Percentiles rank a stretch among this genome's conserved stretches.
These are phyloP conservation scores for Therioaphis trifolii DNA, from an alignment of 2,888 invertebrate species.

Conservation along the genomic window DNA sequence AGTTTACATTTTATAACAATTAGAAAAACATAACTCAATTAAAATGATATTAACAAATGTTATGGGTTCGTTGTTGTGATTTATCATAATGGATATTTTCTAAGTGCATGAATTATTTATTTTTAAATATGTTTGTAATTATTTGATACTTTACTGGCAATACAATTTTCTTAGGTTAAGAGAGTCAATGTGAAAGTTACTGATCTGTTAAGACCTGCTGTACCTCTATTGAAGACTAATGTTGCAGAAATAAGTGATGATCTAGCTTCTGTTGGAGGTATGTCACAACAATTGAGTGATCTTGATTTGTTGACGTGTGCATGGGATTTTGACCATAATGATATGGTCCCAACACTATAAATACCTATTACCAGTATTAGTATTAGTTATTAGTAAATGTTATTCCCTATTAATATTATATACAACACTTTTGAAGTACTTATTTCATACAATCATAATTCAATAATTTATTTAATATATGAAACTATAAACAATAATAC, in stretches of 20 bases:
- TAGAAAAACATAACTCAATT: too few relatives aligned
- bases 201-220: conserved; percentile 77
- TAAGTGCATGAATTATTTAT: not conserved
- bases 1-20: too few relatives aligned
- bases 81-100: too few relatives aligned
- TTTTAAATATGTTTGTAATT: not conserved
- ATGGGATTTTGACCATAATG: conserved; percentile 64
- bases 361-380: conserved; percentile 43
- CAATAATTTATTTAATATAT: conserved; percentile 1
- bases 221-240: conserved; percentile 75
- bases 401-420: conserved; percentile 7
- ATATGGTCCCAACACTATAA: conserved; percentile 25
- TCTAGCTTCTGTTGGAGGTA: conserved; percentile 65
- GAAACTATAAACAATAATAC: conserved; percentile 7
- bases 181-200: conserved; percentile 67
- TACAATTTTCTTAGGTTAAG: conserved; percentile 69
- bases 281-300: conserved; percentile 63
- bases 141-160: conserved; percentile 69
- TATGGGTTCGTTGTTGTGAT: too few relatives aligned
- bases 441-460: not conserved
- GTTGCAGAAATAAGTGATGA: conserved; percentile 71
- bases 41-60: too few relatives aligned
- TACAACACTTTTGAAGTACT: not conserved
- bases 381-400: conserved; percentile 33
- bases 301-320: conserved; percentile 61